Conservation (phyloP, 1,140 invertebrate species). For the Vanessa atalanta region DNA sequence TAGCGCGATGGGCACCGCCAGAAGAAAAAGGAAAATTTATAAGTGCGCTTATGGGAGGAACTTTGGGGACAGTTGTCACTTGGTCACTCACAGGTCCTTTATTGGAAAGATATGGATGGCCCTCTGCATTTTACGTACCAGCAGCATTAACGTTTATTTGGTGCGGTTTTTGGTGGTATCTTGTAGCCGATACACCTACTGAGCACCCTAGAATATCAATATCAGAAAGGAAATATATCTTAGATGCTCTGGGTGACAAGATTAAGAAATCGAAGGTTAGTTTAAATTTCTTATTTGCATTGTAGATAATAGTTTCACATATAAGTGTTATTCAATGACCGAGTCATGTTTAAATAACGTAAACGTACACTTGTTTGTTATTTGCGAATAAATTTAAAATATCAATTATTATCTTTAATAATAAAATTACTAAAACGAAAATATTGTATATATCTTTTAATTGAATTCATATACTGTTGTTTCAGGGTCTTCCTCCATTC, state of each 20-base stretch:
- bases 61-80: constrained; percentile 88
- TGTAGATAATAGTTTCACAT: constrained; percentile 31
- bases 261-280: constrained; percentile 69
- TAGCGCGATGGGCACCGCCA: constrained; percentile 88
- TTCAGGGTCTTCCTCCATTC: constrained; percentile 82
- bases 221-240: constrained; percentile 83
- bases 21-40: constrained; percentile 89
- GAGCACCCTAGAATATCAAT: constrained; percentile 88
- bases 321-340: constrained; percentile 12
- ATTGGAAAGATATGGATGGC: constrained; percentile 85
- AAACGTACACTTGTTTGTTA: background rate
- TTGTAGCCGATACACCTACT: constrained; percentile 87
- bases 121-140: constrained; percentile 86
- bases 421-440: background rate
- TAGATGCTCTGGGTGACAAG: constrained; percentile 70
- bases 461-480: constrained; percentile 18
- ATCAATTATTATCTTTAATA: too few species aligned
- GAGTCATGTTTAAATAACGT: background rate
- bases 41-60: constrained; percentile 87
- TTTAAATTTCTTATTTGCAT: constrained; percentile 37
- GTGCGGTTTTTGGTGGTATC: constrained; percentile 83
- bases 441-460: background rate
- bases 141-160: constrained; percentile 83
- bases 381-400: too few species aligned
- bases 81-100: constrained; percentile 86